Evolutionary conservation across 2,888 invertebrate species (phyloP), one percentile per base, ranked within the genome.

Genomic region (Deroplatys truncata): DNA sequence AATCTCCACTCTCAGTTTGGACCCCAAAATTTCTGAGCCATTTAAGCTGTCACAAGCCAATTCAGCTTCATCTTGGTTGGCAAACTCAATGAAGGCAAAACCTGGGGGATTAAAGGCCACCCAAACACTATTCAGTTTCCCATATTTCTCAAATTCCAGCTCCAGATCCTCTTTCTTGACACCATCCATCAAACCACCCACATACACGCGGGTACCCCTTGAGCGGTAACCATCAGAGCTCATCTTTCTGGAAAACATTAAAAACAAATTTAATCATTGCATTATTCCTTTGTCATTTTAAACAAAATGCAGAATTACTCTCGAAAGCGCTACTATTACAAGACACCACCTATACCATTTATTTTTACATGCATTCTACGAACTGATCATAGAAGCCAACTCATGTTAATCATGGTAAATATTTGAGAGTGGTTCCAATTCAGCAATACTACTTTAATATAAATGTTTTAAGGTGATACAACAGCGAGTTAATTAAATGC

Each of bases 91-190:
- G 95, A 98, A 98, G 91, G 98, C 98, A 94, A 98, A 98, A 92
- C 98, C 98, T 92, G 98, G 98, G 92, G 98, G 98, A 94, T 98
- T 98, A 94, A 98, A 97, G 92, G 98, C 98, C 92, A 97, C 98
- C 98, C 98, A 98, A 91, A 98, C 98, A 92, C 97, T 97, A 94
- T 97, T 98, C 92, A 98, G 95, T 94, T 98, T 98, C 92, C 98
- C 98, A 94, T 96, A 98, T 94, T 98, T 98, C 92, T 97, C 97
- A 93, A 98, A 98, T 94, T 98, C 97, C 93, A 96, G 95, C 94
- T 98, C 98, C 91, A 98, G 94, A 93, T 98, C 98, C 94, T 98
- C 98, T 93, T 98, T 98, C 94, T 98, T 98, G 93, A 98, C 96
- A 93, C 96, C 96, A 93, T 98, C 98, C 92, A 96, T 96, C 92